Evolutionary conservation across 1,140 invertebrate species (phyloP), one percentile per base, ranked within the genome.

Genomic region (Eciton burchellii): DNA sequence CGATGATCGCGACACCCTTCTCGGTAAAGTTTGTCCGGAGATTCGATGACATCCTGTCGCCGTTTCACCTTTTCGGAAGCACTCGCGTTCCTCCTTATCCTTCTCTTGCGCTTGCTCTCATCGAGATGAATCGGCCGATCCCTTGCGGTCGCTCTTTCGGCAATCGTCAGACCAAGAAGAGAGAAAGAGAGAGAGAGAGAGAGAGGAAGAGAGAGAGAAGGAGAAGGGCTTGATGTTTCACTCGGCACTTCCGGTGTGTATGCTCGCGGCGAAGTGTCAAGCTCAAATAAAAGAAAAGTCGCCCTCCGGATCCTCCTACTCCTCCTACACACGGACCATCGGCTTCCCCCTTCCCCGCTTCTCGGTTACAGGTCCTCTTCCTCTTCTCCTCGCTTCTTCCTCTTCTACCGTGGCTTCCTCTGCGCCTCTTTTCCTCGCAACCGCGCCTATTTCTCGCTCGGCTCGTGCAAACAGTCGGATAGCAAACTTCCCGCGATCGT

Each of bases 271-370:
- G 83, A 90, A 91, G 89, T 90, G 89, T 92, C 92, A 89, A 90
- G 81, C 89, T 91, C 86, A 91, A 92, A 92, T 92, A 93, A 92
- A 92, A 92, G 89, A 92, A 93, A 92, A 92, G 87, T 90, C 85
- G 89, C 88, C 92, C 91, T 91, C 85, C 60, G 89, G 90, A 84
- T 88, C 85, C 88, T 88, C 85, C 89, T 89, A 86, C 82, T 90
- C 84, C 88, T 87, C 84, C 86, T 76, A 84, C 88, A 84, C 76
- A 56, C 77, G 73, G 66, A 81, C 84, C 65, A 65, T 71, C 43
- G 60, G 73, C 79, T 81, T 54, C 83, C 88, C 85, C 87, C 85
- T 89, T 77, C 73, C 70, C 52, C 49, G 52, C 35, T 56, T 81
- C 66, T 35, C 60, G 16, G 74, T 19, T 71, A 66, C 81, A 66